Base-by-base conservation (phyloP, 2,113 vertebrate genomes). In the Vireo altiloquus region DNA sequence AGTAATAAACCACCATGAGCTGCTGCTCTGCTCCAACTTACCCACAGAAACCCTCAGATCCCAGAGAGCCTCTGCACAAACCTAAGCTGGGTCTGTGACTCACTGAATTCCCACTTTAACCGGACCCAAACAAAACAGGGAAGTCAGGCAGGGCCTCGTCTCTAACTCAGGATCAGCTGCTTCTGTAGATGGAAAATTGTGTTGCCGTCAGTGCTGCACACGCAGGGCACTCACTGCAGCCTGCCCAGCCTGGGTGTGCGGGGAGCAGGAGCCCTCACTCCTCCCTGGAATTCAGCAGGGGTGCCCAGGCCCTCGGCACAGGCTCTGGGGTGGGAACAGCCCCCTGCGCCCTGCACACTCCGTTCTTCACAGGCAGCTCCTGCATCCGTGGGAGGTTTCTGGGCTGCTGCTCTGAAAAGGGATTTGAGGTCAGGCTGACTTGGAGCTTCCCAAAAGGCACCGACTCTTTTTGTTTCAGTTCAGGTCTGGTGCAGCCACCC, bases 181-280 rank as follows among this genome's bases (percentile, higher is more conserved):
- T 56, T 33, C n/a, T 28, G 33, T 22, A 56, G 31, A 25, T 21
- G 59, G 31, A 39, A 47, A 53, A 5, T 1, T 1, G 6, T 2
- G 2, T 9, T 49, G 23, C 76, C 57, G 15, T 78, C 22, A 4
- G 4, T 1, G 3, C n/a, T 46, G 40, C 54, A 3, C 2, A 0
- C 2, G 18, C 15, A 1, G 66, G 50, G 66, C 9, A 5, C 47
- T 0, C 65, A 1, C 24, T 24, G 40, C 22, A 37, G 14, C n/a
- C 1, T 0, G 2, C 6, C 5, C 78, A 18, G 68, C 52, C 60
- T 18, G 6, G 1, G 9, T 1, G 39, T 6, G 18, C 0, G 0
- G 18, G 50, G 24, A 52, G 35, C 33, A 14, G 35, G 47, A 37
- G 33, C 13, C 53, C 53, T n/a, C 20, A 0, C 4, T 25, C 28